Evolutionary conservation across 2,113 vertebrate species (phyloP).

Genomic region (Centrocercus urophasianus): DNA sequence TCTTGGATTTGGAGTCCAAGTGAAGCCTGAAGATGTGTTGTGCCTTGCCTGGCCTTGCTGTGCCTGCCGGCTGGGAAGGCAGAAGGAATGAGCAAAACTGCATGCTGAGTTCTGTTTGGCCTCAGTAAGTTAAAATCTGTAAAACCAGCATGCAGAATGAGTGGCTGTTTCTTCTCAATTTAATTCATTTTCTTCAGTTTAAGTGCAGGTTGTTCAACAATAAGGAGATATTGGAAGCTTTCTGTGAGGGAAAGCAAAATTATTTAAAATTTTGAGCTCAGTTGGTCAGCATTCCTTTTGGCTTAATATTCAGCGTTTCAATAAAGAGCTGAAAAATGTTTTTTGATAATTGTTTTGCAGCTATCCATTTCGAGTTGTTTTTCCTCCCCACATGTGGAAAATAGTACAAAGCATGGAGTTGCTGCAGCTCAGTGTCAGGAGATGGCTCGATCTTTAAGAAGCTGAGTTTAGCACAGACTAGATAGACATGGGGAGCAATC

Average conservation of each 20-base stretch:
- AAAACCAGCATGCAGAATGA: background rate
- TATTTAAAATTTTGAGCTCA: background rate
- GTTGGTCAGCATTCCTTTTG: background rate
- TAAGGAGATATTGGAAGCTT: background rate
- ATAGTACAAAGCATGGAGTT: no score
- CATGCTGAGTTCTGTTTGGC: background rate
- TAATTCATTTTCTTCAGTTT: background rate
- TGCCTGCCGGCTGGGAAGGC: background rate
- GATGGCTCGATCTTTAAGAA: fast-evolving
- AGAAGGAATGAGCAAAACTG: background rate
- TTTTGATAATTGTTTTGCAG: background rate
- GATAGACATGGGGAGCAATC: background rate
- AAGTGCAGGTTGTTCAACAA: background rate
- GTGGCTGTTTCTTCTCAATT: background rate
- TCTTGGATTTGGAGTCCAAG: background rate
- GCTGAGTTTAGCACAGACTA: fast-evolving
- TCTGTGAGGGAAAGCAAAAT: background rate
- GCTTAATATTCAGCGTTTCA: background rate
- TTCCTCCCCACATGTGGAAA: fast-evolving
- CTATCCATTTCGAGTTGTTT: background rate
- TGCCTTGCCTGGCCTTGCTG: background rate
- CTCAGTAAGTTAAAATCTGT: background rate
- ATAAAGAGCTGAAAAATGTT: background rate
- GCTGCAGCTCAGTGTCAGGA: background rate
- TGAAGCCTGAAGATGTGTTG: background rate